A percentile compares a stretch with the other conserved stretches of the same genome.
Conservation (phyloP, 2,888 invertebrate species). For the Azorinus chamasolen region DNA sequence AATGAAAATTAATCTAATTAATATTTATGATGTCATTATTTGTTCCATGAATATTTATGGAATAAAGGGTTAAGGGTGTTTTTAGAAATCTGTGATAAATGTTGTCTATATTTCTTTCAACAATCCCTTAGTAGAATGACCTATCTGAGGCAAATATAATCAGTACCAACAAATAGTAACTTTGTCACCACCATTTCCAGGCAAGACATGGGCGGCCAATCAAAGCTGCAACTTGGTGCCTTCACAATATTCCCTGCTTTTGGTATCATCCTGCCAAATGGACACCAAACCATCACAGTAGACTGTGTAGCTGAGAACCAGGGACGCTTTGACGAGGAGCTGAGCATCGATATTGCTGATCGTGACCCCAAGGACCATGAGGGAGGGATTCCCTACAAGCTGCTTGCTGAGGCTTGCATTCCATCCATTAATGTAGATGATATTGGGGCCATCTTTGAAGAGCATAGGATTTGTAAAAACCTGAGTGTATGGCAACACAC, state of each 20-base stretch:
- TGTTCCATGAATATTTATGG: no score
- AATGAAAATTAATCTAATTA: no score
- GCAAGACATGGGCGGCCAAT: conserved; percentile 82
- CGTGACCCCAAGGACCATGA: conserved; percentile 83
- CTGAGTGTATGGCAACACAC: conserved; percentile 83
- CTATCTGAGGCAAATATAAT: no score
- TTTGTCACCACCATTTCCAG: conserved; percentile 59
- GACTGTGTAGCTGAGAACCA: conserved; percentile 85
- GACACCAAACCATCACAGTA: conserved; percentile 83
- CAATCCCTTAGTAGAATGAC: no score
- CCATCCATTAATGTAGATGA: conserved; percentile 85
- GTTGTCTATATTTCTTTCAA: no score
- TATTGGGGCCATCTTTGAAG: conserved; percentile 86
- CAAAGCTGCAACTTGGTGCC: conserved; percentile 84
- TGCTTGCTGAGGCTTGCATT: conserved; percentile 85
- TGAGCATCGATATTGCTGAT: conserved; percentile 85
- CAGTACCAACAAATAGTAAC: no score
- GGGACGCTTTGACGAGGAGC: conserved; percentile 85
- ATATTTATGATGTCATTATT: no score
- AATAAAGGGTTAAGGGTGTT: no score
- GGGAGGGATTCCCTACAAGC: conserved; percentile 84
- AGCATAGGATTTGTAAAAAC: conserved; percentile 85
- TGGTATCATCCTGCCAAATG: conserved; percentile 83
- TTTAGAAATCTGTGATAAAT: no score
- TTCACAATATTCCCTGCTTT: conserved; percentile 86